Percentiles rank a stretch among this genome's conserved stretches.
Conservation (phyloP, 2,888 invertebrate species). For the Steromphala cineraria region DNA sequence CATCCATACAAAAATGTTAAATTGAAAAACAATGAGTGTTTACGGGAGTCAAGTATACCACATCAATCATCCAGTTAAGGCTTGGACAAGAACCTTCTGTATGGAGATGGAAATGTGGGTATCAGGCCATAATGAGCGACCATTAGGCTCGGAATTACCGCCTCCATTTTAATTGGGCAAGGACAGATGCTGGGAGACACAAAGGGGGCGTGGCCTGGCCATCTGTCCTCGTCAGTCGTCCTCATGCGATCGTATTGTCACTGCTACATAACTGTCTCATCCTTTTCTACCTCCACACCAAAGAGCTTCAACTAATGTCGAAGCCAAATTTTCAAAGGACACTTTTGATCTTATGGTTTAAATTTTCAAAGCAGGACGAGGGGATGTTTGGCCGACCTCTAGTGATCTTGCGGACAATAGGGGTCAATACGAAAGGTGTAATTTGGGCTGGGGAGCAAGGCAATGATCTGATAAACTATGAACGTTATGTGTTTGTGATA, state of each 20-base stretch:
- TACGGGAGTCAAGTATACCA: not conserved
- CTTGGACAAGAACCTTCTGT: not conserved
- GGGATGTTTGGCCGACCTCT: too few relatives aligned
- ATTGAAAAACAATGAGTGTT: too few relatives aligned
- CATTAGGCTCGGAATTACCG: not conserved
- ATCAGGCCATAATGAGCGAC: not conserved
- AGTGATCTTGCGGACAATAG: not conserved
- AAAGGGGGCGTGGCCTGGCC: conserved; percentile 17
- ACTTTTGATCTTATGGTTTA: too few relatives aligned
- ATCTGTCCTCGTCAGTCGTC: conserved; percentile 19
- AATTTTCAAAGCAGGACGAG: too few relatives aligned
- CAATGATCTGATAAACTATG: not conserved
- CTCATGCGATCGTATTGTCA: not conserved
- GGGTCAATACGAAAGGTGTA: not conserved
- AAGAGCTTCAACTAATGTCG: not conserved
- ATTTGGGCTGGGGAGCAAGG: not conserved
- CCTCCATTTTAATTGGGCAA: not conserved
- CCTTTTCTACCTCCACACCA: not conserved
- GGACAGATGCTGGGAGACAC: conserved; percentile 16
- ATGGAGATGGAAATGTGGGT: not conserved
- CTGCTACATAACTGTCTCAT: not conserved
- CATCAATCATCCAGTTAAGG: conserved; percentile 2
- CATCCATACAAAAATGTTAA: too few relatives aligned
- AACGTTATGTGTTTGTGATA: not conserved
- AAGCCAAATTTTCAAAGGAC: too few relatives aligned